Conservation (phyloP, 64 coral and sea anemone genomes). For the Acropora yongei region DNA sequence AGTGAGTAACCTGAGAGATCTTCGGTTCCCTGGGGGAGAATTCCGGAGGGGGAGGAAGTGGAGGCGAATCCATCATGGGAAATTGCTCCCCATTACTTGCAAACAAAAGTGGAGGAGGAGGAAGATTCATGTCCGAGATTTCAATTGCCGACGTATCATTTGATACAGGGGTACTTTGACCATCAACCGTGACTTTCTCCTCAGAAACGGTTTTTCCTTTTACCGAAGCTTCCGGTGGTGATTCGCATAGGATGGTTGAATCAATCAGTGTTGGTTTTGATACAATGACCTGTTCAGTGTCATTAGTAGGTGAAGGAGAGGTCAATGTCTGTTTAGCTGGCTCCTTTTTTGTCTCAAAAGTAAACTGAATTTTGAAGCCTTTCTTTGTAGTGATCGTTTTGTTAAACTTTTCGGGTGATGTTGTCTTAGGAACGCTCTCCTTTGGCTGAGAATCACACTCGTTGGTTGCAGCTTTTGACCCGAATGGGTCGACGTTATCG, state of each 20-base stretch:
- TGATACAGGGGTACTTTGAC: neutral
- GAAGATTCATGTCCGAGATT: slow-evolving; percentile 46
- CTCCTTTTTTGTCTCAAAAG: slow-evolving; percentile 26
- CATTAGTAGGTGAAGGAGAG: neutral
- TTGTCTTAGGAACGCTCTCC: slow-evolving; percentile 31
- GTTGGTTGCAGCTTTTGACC: neutral
- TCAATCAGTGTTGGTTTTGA: neutral
- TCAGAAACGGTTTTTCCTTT: neutral
- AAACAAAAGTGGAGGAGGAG: slow-evolving; percentile 78
- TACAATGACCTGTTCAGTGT: neutral
- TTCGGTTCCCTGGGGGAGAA: slow-evolving; percentile 54
- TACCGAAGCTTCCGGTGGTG: neutral
- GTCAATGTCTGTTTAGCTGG: neutral
- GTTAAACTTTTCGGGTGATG: slow-evolving; percentile 16
- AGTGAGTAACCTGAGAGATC: neutral
- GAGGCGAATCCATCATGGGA: slow-evolving; percentile 44
- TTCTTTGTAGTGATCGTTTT: slow-evolving; percentile 44
- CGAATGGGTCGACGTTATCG: neutral
- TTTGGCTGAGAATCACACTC: slow-evolving; percentile 61
- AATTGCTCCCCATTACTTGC: slow-evolving; percentile 25
- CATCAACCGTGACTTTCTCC: neutral
- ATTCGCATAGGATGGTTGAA: neutral
- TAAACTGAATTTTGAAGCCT: slow-evolving; percentile 41
- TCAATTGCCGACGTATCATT: neutral
- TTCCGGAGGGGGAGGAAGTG: slow-evolving; percentile 85